A percentile compares a stretch with the other conserved stretches of the same genome.
These are phyloP conservation scores for Nesidiocoris tenuis DNA, from an alignment of 2,888 invertebrate genomes.

Conservation along the genomic window DNA sequence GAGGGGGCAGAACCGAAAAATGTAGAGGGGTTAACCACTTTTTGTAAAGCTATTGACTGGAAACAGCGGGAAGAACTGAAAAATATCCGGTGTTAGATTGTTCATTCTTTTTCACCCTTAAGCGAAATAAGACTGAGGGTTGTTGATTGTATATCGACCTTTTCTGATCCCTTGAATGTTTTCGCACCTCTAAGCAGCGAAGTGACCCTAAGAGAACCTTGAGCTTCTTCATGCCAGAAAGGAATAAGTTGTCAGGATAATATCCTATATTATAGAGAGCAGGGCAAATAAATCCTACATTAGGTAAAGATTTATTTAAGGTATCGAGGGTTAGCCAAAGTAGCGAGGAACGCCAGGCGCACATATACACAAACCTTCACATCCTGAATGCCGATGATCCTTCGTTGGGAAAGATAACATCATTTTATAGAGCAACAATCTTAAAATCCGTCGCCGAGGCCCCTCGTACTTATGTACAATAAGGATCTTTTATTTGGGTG, in stretches of 20 bases:
- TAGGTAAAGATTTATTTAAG: no score
- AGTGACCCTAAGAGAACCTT: no score
- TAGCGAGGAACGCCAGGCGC: no score
- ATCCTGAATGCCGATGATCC: conserved; percentile 27
- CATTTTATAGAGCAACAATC: conserved; percentile 15
- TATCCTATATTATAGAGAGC: no score
- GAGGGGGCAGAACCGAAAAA: neutral
- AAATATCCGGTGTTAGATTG: neutral
- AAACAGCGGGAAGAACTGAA: neutral
- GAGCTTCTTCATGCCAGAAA: no score
- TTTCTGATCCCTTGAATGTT: no score
- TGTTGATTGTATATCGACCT: neutral
- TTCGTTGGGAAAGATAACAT: conserved; percentile 4
- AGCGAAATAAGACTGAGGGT: neutral
- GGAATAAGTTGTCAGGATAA: no score
- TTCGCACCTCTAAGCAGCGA: no score
- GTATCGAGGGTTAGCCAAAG: no score
- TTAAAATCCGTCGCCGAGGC: neutral
- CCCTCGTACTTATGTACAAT: conserved; percentile 28
- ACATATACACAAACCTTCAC: no score
- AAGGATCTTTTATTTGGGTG: conserved; percentile 28
- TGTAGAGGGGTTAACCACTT: neutral
- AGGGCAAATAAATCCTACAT: no score
- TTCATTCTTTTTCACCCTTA: neutral
- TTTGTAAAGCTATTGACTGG: neutral